Evolutionary conservation across 2,888 invertebrate genomes (phyloP).

Genomic region (Drosophila limbata): DNA sequence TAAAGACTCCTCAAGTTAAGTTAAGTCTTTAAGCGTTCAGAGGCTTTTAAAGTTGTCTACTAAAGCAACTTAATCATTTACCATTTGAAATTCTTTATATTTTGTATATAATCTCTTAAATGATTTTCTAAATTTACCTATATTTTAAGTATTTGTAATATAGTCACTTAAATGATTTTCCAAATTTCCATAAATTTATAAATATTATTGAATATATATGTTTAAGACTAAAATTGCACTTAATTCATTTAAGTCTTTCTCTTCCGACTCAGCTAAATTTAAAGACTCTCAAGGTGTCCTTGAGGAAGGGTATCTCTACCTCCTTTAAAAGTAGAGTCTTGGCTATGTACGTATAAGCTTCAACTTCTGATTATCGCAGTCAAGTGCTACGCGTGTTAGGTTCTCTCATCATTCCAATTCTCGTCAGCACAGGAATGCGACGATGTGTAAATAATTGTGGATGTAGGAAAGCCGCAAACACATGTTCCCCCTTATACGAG

Average conservation of each 20-base stretch:
- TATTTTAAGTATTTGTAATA: background rate
- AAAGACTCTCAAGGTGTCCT: background rate
- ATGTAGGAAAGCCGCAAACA: conserved; percentile 66
- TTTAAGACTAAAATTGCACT: background rate
- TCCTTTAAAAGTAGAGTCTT: background rate
- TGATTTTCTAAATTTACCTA: too few relatives aligned
- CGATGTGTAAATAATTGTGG: conserved; percentile 70
- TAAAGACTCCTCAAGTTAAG: too few relatives aligned
- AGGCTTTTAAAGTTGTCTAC: too few relatives aligned
- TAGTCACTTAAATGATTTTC: too few relatives aligned
- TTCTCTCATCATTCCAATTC: conserved; percentile 5
- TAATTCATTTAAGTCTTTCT: background rate
- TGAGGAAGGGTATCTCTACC: background rate
- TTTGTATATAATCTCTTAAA: background rate
- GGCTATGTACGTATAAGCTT: background rate
- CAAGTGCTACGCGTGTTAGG: conserved; percentile 33
- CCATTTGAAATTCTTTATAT: too few relatives aligned
- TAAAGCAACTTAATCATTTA: too few relatives aligned
- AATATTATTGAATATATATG: too few relatives aligned
- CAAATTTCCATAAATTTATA: too few relatives aligned
- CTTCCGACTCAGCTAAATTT: background rate
- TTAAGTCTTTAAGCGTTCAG: too few relatives aligned
- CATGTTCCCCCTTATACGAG: conserved; percentile 48
- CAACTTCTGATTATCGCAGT: conserved; percentile 39
- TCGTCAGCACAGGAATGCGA: conserved; percentile 39